phyloP scores from a whole-genome alignment of 1,140 invertebrate species.

The Pinna nobilis region DNA sequence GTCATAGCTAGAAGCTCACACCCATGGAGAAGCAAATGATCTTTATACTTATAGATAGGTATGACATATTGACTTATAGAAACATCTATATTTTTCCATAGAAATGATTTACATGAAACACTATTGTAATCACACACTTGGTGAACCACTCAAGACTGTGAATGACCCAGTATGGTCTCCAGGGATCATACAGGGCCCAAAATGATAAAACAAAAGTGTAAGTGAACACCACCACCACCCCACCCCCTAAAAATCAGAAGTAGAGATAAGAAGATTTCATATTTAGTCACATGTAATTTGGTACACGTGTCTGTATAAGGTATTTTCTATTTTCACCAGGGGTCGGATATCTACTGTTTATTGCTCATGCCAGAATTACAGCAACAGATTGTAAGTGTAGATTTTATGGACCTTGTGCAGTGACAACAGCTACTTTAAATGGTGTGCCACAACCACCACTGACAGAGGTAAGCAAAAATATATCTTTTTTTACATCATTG shows the following conservation, averaged over 20 bases:
- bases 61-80: too few relatives aligned
- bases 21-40: too few relatives aligned
- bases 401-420: conserved; percentile 63
- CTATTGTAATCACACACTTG: too few relatives aligned
- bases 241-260: too few relatives aligned
- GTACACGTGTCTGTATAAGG: neutral
- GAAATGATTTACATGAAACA: too few relatives aligned
- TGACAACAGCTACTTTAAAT: conserved; percentile 55
- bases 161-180: neutral
- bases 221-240: too few relatives aligned
- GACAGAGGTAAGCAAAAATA: conserved; percentile 51
- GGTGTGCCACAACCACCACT: conserved; percentile 58
- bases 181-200: too few relatives aligned
- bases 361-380: conserved; percentile 60
- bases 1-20: too few relatives aligned
- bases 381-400: conserved; percentile 56
- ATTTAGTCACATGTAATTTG: neutral
- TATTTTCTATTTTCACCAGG: conserved; percentile 40
- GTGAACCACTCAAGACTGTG: neutral
- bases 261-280: too few relatives aligned
- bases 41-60: too few relatives aligned
- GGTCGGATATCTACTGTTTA: conserved; percentile 60
- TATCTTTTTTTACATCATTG: neutral
- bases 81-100: too few relatives aligned
- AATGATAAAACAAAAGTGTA: too few relatives aligned